A percentile compares a stretch with the other conserved stretches of the same genome.
Conservation (phyloP, 2,113 vertebrate genomes). For the Salvelinus alpinus region DNA sequence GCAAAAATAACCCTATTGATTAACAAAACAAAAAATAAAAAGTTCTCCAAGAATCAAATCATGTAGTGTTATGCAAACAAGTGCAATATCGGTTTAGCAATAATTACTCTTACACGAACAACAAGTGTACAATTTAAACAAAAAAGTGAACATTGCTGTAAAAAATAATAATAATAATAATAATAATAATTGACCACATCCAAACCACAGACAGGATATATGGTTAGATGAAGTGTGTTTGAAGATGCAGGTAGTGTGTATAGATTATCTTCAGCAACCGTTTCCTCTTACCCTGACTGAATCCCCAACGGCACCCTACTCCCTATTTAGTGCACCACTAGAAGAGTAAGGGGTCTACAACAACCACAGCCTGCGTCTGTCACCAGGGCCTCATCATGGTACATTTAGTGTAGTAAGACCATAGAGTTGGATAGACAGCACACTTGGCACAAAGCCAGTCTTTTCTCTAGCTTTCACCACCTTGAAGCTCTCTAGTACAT, state of each 20-base stretch:
- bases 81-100: constrained; percentile 53
- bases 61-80: constrained; percentile 55
- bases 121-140: constrained; percentile 38
- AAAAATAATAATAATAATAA: no score
- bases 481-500: no score
- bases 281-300: not conserved
- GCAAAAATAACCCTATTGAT: constrained; percentile 56
- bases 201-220: constrained; percentile 41
- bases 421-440: constrained; percentile 2
- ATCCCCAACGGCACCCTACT: not conserved
- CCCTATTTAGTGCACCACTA: constrained; percentile 42
- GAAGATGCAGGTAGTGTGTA: constrained; percentile 24
- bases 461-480: no score
- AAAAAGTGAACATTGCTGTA: not conserved
- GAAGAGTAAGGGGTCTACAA: not conserved
- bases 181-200: no score
- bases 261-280: not conserved
- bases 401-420: constrained; percentile 15
- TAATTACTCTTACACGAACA: constrained; percentile 44
- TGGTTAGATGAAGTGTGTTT: constrained; percentile 13
- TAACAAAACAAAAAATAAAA: constrained; percentile 36
- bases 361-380: constrained; percentile 28
- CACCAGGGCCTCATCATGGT: constrained; percentile 19
- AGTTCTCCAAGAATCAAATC: constrained; percentile 37
- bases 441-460: no score